phyloP scores from a whole-genome alignment of 1,140 invertebrate species.

The Paraescarpia echinospica region DNA sequence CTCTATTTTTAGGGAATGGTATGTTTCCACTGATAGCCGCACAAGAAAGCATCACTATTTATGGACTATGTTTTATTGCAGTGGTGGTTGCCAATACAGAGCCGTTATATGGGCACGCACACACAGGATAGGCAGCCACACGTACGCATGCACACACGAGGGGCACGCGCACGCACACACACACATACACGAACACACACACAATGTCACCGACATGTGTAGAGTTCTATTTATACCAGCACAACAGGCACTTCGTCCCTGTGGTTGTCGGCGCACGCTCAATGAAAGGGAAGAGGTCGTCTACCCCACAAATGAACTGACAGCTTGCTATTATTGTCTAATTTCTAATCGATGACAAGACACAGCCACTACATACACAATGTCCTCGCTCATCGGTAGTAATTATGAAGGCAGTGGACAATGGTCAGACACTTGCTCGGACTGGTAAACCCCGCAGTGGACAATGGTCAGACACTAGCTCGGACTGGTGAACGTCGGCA shows the following conservation, averaged over 20 bases:
- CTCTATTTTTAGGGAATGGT: background rate
- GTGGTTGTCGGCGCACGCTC: background rate
- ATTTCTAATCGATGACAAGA: background rate
- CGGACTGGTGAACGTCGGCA: background rate
- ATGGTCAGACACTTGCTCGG: background rate
- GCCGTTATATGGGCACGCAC: too few relatives aligned
- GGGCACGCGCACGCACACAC: background rate
- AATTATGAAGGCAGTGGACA: background rate
- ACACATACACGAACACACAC: background rate
- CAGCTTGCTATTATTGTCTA: background rate
- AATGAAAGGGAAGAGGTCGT: background rate
- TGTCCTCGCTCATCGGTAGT: background rate
- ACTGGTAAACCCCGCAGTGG: background rate
- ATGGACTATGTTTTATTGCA: too few relatives aligned
- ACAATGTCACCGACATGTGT: background rate
- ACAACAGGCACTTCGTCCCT: background rate
- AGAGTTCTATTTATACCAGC: background rate
- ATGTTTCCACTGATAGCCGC: background rate
- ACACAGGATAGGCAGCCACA: background rate
- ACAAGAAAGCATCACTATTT: too few relatives aligned
- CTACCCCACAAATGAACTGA: background rate
- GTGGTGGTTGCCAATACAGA: background rate
- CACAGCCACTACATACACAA: background rate
- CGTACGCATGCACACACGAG: background rate
- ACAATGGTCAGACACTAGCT: background rate